phyloP scores from a whole-genome alignment of 1,140 invertebrate genomes.

The Micrasema minimum region DNA sequence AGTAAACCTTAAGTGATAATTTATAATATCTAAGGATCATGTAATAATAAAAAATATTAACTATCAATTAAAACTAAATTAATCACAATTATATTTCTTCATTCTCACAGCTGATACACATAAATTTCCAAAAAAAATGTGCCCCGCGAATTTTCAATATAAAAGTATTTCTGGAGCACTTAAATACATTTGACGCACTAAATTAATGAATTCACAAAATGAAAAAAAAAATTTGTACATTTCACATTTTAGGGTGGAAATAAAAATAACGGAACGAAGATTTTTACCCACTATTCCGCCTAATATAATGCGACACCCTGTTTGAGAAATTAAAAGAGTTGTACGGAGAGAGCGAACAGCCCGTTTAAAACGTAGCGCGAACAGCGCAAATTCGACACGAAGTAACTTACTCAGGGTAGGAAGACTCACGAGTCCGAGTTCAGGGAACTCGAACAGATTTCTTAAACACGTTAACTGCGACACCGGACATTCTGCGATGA shows the following conservation, averaged over 20 bases:
- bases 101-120: constrained; percentile 40
- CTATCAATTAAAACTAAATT: constrained; percentile 25
- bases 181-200: constrained; percentile 20
- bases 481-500: constrained; percentile 15
- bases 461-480: background rate
- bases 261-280: no score
- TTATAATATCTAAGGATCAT: constrained; percentile 49
- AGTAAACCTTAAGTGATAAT: background rate
- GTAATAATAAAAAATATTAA: constrained; percentile 46
- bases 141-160: background rate
- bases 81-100: constrained; percentile 43
- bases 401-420: constrained; percentile 41
- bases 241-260: background rate
- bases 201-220: constrained; percentile 1
- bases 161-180: constrained; percentile 25
- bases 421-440: constrained; percentile 43
- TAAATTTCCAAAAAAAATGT: constrained; percentile 22
- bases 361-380: constrained; percentile 27
- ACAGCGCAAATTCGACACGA: constrained; percentile 37
- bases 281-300: background rate
- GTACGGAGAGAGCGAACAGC: constrained; percentile 40
- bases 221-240: constrained; percentile 28
- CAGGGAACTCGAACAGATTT: background rate
- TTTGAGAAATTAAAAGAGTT: constrained; percentile 49
- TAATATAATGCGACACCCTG: constrained; percentile 46